A percentile compares a stretch with the other conserved stretches of the same genome.
Conservation (phyloP, 2,888 invertebrate species). For the Eristalinus sepulchralis region DNA sequence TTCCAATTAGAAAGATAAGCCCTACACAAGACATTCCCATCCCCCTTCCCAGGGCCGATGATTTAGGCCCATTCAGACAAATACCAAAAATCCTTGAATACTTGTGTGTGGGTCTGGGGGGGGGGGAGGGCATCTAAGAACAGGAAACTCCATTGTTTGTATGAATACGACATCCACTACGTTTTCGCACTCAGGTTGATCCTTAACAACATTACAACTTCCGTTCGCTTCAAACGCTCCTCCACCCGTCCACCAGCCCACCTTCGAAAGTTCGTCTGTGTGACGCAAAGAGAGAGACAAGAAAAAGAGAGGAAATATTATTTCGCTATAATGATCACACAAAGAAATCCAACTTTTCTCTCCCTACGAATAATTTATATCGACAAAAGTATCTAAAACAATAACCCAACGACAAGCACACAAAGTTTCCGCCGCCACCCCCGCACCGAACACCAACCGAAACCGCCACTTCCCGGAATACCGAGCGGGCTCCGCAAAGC, state of each 20-base stretch:
- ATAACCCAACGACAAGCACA: constrained; percentile 65
- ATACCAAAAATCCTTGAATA: neutral
- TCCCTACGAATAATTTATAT: constrained; percentile 65
- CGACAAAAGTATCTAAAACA: constrained; percentile 70
- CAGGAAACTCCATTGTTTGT: constrained; percentile 36
- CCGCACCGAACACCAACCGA: constrained; percentile 3
- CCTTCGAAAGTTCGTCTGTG: constrained; percentile 8
- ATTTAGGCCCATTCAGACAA: neutral
- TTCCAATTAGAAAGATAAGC: neutral
- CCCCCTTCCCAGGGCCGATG: neutral
- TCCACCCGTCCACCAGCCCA: constrained; percentile 3
- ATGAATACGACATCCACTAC: constrained; percentile 30
- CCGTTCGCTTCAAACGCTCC: constrained; percentile 22
- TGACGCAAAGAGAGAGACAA: constrained; percentile 5
- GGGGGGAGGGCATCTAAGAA: neutral
- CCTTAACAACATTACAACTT: constrained; percentile 26
- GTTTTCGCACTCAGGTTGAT: constrained; percentile 36
- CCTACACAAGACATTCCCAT: neutral
- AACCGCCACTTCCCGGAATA: constrained; percentile 34
- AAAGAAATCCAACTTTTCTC: constrained; percentile 65
- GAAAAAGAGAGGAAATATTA: constrained; percentile 34
- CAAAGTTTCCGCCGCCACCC: constrained; percentile 46
- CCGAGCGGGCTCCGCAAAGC: constrained; percentile 48
- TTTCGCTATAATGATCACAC: constrained; percentile 68
- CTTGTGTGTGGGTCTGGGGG: neutral